Percentiles rank a stretch among this genome's conserved stretches.
phyloP scores from a whole-genome alignment of 1,140 invertebrate genomes.

The Catajapyx aquilonaris region DNA sequence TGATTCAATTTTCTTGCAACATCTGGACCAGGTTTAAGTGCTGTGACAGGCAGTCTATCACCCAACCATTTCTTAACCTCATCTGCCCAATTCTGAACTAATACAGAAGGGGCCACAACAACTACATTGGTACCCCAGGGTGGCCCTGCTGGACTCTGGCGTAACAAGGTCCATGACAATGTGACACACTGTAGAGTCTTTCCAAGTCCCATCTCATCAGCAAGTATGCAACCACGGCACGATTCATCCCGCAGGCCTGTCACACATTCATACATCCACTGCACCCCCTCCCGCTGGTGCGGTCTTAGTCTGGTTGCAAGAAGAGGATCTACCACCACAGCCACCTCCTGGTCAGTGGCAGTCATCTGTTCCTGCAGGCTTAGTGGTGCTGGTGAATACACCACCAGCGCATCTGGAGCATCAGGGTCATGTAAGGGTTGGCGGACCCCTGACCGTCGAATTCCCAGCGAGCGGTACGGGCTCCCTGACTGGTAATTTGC shows the following conservation, averaged over 20 bases:
- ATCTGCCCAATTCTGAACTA: slow-evolving; percentile 98
- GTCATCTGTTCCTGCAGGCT: slow-evolving; percentile 69
- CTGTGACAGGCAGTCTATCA: slow-evolving; percentile 55
- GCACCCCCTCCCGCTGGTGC: slow-evolving; percentile 97
- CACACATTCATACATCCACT: slow-evolving; percentile 99
- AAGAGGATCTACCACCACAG: slow-evolving; percentile 86
- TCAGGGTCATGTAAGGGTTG: slow-evolving; percentile 79
- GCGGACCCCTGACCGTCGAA: slow-evolving; percentile 40
- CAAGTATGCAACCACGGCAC: slow-evolving; percentile 92
- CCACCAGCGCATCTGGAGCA: slow-evolving; percentile 77
- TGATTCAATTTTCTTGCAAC: slow-evolving; percentile 64
- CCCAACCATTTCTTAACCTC: slow-evolving; percentile 95
- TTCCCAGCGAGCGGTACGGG: slow-evolving; percentile 43
- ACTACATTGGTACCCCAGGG: slow-evolving; percentile 78
- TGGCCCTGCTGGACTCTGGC: slow-evolving; percentile 62
- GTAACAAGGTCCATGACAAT: slow-evolving; percentile 81
- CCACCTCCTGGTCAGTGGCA: slow-evolving; percentile 47
- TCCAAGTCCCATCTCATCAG: slow-evolving; percentile 93
- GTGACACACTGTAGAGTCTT: slow-evolving; percentile 98
- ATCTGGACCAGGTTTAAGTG: slow-evolving; percentile 78
- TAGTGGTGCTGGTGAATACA: slow-evolving; percentile 65
- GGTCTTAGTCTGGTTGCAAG: slow-evolving; percentile 78
- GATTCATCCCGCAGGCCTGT: slow-evolving; percentile 73
- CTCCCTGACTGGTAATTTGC: slow-evolving; percentile 54
- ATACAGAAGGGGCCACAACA: slow-evolving; percentile 87